Evolutionary conservation across 2,888 invertebrate genomes (phyloP).

Genomic region (Patella depressa): DNA sequence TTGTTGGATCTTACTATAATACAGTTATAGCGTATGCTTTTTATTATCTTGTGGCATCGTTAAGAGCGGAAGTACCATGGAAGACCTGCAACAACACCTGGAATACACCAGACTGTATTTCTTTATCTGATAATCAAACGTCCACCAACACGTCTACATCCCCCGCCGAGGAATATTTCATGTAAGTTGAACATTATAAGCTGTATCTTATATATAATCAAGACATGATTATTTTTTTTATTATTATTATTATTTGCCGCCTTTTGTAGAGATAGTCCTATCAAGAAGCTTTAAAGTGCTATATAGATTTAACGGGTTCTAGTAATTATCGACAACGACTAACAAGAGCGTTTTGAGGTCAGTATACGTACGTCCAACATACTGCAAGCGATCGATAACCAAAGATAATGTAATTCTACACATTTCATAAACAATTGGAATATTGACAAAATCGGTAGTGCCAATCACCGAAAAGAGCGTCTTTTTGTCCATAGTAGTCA

Average conservation of each 20-base stretch:
- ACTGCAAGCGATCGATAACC: no score
- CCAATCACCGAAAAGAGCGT: no score
- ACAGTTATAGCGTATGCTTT: conserved; percentile 94
- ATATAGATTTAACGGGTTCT: no score
- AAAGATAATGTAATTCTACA: no score
- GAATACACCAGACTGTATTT: conserved; percentile 74
- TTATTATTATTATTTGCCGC: neutral
- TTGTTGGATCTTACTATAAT: conserved; percentile 88
- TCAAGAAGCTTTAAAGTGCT: no score
- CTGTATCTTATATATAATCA: neutral
- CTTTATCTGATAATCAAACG: conserved; percentile 66
- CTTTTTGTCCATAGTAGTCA: no score
- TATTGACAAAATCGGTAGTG: no score
- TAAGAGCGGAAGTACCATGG: conserved; percentile 70
- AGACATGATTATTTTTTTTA: neutral
- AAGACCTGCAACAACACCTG: conserved; percentile 67
- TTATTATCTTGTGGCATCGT: conserved; percentile 67
- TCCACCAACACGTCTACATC: conserved; percentile 51
- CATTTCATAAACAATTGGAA: no score
- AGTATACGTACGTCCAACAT: no score
- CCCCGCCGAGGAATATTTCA: conserved; percentile 62
- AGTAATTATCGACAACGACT: no score
- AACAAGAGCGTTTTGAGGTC: no score
- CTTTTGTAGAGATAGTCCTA: no score
- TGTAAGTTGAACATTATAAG: conserved; percentile 43